A percentile compares a stretch with the other conserved stretches of the same genome.
These are phyloP conservation scores for Oreochromis aureus DNA, from an alignment of 2,113 vertebrate species.

Conservation along the genomic window DNA sequence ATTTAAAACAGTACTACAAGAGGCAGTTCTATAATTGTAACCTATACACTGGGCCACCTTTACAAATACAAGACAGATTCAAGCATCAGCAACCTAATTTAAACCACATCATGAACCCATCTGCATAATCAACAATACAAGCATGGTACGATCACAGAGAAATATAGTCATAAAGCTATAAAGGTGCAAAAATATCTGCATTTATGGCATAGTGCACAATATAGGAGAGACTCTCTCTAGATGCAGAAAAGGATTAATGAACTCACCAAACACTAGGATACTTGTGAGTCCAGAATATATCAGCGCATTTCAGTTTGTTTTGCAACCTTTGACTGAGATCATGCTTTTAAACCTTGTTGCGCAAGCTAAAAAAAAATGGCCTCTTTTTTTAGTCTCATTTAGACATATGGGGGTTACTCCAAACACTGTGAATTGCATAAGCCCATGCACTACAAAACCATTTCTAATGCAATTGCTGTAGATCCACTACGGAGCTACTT, in stretches of 20 bases:
- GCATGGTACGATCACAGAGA: background rate
- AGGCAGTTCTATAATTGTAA: background rate
- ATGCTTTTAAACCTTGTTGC: background rate
- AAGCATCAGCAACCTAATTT: background rate
- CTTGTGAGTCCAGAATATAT: background rate
- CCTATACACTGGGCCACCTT: background rate
- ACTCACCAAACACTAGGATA: background rate
- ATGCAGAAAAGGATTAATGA: background rate
- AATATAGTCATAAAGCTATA: background rate
- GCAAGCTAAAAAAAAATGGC: background rate
- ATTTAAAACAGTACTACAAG: background rate
- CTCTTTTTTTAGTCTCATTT: background rate
- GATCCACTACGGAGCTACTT: background rate
- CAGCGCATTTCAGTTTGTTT: background rate
- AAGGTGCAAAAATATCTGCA: background rate
- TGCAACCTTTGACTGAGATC: background rate
- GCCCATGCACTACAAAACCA: background rate
- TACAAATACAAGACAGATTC: background rate
- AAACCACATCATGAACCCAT: background rate
- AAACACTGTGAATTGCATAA: background rate
- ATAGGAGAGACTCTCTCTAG: background rate
- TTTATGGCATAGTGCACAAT: background rate
- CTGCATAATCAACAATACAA: background rate
- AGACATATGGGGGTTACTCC: background rate
- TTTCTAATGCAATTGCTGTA: background rate